phyloP scores from a whole-genome alignment of 2,113 vertebrate species.

The Chunga burmeisteri region DNA sequence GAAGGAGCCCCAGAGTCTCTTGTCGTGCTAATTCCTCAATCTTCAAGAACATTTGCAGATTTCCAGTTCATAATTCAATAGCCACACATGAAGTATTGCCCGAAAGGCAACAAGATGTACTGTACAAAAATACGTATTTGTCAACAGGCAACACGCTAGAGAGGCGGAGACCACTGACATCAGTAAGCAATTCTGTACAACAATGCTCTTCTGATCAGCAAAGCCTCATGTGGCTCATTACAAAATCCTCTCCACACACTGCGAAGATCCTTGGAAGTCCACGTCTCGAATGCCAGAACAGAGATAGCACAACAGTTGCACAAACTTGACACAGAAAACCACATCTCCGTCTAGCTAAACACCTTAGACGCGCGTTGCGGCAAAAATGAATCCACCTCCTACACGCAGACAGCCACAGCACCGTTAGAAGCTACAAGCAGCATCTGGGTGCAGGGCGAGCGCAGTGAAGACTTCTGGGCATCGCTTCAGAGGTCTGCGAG shows the following conservation, averaged over 20 bases:
- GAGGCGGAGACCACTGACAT: not conserved
- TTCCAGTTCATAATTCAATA: conserved; percentile 22
- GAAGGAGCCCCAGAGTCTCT: not conserved
- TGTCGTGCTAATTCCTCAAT: not conserved
- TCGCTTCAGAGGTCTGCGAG: not conserved
- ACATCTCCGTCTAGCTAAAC: not conserved
- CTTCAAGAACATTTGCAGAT: not conserved
- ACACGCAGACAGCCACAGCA: not conserved
- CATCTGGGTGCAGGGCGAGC: rapidly evolving
- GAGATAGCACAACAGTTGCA: not conserved
- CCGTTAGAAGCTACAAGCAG: rapidly evolving
- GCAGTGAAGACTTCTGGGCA: not conserved
- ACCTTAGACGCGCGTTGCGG: not conserved
- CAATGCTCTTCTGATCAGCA: not conserved
- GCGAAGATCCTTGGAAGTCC: not conserved
- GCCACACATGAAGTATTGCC: not conserved
- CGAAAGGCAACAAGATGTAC: not conserved
- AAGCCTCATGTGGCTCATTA: not conserved
- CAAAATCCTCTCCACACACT: not conserved
- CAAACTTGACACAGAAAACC: not conserved
- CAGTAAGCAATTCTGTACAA: not conserved
- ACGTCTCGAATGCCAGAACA: not conserved
- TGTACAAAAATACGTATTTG: not conserved
- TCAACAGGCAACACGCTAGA: not conserved
- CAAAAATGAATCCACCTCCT: not conserved